phyloP scores from a whole-genome alignment of 2,888 invertebrate species.

The Cephus spinipes region DNA sequence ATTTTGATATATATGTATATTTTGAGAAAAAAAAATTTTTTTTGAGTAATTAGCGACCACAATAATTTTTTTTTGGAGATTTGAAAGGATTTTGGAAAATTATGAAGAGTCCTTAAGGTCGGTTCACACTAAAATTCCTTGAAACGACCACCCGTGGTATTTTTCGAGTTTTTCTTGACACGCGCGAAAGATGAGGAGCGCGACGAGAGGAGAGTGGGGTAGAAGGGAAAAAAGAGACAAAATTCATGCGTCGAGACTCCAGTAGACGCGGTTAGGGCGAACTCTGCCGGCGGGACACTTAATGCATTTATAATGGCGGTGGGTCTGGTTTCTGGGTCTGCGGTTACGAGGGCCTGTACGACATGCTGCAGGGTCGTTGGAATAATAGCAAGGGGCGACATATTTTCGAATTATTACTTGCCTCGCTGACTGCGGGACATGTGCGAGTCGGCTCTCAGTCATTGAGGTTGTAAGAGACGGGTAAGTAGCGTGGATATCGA shows the following conservation, averaged over 20 bases:
- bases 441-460: constrained; percentile 22
- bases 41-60: neutral
- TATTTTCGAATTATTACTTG: constrained; percentile 62
- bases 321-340: constrained; percentile 51
- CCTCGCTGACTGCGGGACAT: constrained; percentile 47
- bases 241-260: neutral
- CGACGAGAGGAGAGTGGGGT: neutral
- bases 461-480: neutral
- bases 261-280: neutral
- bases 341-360: constrained; percentile 46
- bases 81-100: neutral
- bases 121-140: neutral
- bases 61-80: neutral
- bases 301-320: constrained; percentile 63
- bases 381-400: constrained; percentile 49
- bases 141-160: neutral
- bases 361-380: constrained; percentile 24
- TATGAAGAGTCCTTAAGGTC: neutral
- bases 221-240: neutral
- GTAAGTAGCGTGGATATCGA: neutral
- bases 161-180: neutral
- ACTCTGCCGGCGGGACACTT: constrained; percentile 38
- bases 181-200: neutral
- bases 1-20: neutral
- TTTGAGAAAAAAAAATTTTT: neutral